phyloP scores from a whole-genome alignment of 2,888 invertebrate genomes.

The Syritta pipiens region DNA sequence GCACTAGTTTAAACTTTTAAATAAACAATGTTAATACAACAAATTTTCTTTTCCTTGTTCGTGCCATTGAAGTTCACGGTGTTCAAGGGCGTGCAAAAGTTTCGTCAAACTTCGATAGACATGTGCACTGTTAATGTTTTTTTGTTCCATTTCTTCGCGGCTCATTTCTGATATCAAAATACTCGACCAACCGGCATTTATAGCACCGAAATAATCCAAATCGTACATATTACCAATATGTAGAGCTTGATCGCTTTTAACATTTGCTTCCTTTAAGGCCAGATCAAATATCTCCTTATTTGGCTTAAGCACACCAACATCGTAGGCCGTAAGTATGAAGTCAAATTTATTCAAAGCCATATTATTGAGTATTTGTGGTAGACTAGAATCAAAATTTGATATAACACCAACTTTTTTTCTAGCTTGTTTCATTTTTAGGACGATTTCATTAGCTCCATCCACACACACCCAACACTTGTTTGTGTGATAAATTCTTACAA shows the following conservation, averaged over 20 bases:
- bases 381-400: conserved; percentile 93
- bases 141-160: conserved; percentile 30
- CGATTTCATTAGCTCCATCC: conserved; percentile 82
- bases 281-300: conserved; percentile 74
- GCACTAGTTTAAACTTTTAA: conserved; percentile 15
- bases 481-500: conserved; percentile 86
- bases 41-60: neutral
- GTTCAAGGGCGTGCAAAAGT: conserved; percentile 72
- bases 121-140: conserved; percentile 41
- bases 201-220: conserved; percentile 90
- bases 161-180: conserved; percentile 70
- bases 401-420: conserved; percentile 85
- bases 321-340: conserved; percentile 90
- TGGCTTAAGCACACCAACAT: conserved; percentile 81
- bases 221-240: conserved; percentile 90
- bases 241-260: conserved; percentile 83
- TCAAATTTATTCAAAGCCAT: conserved; percentile 82
- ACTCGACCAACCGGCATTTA: conserved; percentile 80
- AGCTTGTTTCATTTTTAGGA: conserved; percentile 79
- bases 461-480: conserved; percentile 86
- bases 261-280: conserved; percentile 80
- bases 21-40: conserved; percentile 35
- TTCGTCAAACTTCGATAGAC: conserved; percentile 71
- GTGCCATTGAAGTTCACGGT: conserved; percentile 74
- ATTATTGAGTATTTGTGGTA: conserved; percentile 84